Evolutionary conservation across 2,888 invertebrate species (phyloP), one percentile per base, ranked within the genome.

Genomic region (Hirtodrosophila histrioides): DNA sequence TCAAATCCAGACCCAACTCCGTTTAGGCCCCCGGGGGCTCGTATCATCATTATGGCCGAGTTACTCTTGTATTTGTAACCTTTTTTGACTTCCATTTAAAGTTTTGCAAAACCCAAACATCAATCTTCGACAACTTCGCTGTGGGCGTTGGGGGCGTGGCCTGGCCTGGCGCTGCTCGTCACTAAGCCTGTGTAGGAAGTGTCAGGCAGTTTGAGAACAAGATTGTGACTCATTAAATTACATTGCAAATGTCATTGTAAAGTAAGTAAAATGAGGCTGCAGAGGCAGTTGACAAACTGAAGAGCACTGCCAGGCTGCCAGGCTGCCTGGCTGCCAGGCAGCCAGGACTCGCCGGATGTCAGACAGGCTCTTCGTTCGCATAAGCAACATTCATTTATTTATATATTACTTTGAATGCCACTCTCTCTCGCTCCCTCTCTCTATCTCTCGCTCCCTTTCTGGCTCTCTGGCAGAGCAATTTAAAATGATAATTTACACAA

Each of bases 401-500:
- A 84, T 88, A 84, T 88, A 88, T 88, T 84, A 84, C 83, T 75
- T 73, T 68, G 62, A 70, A 60, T 66, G 54, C 36, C 55, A 36
- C 37, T 37, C 29, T 11, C 41, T 33, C n/a, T n/a, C 11, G n/a
- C 24, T 11, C 17, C 7, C 27, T 4, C 37, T 31, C 36, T 3
- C n/a, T n/a, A 12, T 17, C 36, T 31, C 63, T 4, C 12, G 10
- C 2, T 2, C 45, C 27, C 66, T 49, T 33, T 31, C 29, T 36
- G 40, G 40, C 61, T 48, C 60, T 66, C 66, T 75, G 78, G 69
- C 78, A 70, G 31, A 7, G 89, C 86, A 89, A 88, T 89, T 89
- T 89, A 89, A 89, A 87, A 87, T 89, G 88, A 88, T 89, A 88
- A 88, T 88, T 89, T 89, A 89, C 87, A 88, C 86, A 89, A 88